Base-by-base conservation (phyloP, 2,888 invertebrate species). In the Opisthograptis luteolata region DNA sequence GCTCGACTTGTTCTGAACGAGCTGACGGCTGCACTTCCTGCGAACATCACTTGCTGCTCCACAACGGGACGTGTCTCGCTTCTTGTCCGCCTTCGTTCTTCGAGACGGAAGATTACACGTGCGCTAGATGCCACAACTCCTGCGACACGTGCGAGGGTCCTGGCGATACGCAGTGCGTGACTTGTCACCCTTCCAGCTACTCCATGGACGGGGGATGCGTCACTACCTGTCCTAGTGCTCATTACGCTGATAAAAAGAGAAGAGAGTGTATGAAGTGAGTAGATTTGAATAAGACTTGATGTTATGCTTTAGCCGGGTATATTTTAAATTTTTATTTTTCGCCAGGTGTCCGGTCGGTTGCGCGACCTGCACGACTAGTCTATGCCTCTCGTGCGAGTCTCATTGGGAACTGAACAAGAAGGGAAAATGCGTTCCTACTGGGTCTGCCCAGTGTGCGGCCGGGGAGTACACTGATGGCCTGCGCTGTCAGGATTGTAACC, bases 71-170 rank as follows among this genome's bases (percentile, higher is more conserved):
- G 67, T 97, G 97, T 81, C 92, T 96, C 64, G 95, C 97, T 3
- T 93, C 96, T 0, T 97, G 97, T 83, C 97, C 97, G 0, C 76
- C 93, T 9, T 93, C 95, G 60, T 96, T 95, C 30, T 97, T 93
- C 73, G 97, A 97, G 84, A 96, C 96, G 1, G 95, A 96, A 69
- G 96, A 97, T 78, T 96, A 97, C 81, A 94, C 93, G 92, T 97
- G 97, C 79, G 93, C 94, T 22, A 92, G 94, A 37, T 97, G 97
- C 74, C 96, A 97, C 82, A 83, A 93, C 37, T 93, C 94, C 14
- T 97, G 97, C 78, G 94, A 95, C 69, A 95, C 96, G 14, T 97
- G 97, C 79, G 93, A 93, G 63, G 96, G 96, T 19, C 93, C 95
- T 9, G 93, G 94, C 20, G 94, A 94, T 68, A 92, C 93, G 14